phyloP scores from a whole-genome alignment of 53 echinoderm and acorn worm genomes.

The Apostichopus leukothele region DNA sequence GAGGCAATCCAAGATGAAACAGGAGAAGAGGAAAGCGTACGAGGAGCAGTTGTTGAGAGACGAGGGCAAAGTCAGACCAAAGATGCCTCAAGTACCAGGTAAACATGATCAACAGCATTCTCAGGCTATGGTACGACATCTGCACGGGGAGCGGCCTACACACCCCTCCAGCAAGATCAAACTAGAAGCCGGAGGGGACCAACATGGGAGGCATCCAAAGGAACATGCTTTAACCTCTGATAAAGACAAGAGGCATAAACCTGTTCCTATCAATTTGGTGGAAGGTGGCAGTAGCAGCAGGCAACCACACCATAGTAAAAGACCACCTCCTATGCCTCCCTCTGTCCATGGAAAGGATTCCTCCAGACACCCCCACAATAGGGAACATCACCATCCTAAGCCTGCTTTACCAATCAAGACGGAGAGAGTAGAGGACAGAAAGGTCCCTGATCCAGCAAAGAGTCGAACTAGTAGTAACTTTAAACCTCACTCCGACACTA shows the following conservation, averaged over 20 bases:
- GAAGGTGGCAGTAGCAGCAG: background rate
- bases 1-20: slow-evolving; percentile 7
- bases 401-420: background rate
- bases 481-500: slow-evolving; percentile 50
- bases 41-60: slow-evolving; percentile 46
- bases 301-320: slow-evolving; percentile 1
- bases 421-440: slow-evolving; percentile 20
- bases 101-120: slow-evolving; percentile 16
- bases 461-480: slow-evolving; percentile 7
- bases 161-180: slow-evolving; percentile 45
- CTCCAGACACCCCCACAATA: background rate
- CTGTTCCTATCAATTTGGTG: background rate
- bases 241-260: slow-evolving; percentile 31
- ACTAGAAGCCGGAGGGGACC: slow-evolving; percentile 40
- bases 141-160: slow-evolving; percentile 10
- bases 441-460: slow-evolving; percentile 24
- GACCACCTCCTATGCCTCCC: slow-evolving; percentile 1
- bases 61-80: slow-evolving; percentile 30
- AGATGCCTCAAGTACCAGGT: slow-evolving; percentile 1
- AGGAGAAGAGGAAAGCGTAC: slow-evolving; percentile 41
- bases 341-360: slow-evolving; percentile 19
- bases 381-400: background rate
- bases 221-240: slow-evolving; percentile 4
- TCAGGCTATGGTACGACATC: slow-evolving; percentile 1
- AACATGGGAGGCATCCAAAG: slow-evolving; percentile 13